Percentiles rank a stretch among this genome's conserved stretches.
Evolutionary conservation across 2,113 vertebrate species (phyloP).

Genomic region (Odontophorus gujanensis): DNA sequence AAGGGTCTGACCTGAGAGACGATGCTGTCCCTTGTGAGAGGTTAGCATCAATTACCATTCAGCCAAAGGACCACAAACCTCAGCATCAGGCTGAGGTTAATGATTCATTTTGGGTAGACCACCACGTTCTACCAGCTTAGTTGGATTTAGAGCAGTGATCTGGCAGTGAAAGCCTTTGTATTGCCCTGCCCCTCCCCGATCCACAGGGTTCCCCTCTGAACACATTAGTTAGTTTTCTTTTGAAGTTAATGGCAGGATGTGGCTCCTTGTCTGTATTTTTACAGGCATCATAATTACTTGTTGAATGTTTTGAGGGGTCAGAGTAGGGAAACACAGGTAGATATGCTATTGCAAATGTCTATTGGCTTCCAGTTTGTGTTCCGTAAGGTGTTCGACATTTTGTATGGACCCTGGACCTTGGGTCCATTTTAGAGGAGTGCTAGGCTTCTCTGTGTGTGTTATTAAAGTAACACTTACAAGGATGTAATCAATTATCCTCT

Average conservation of each 20-base stretch:
- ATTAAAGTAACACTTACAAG: not conserved
- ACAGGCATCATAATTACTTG: conserved; percentile 49
- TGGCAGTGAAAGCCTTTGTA: not conserved
- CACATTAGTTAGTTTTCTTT: conserved; percentile 60
- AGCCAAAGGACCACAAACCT: not conserved
- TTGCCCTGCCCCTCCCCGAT: not conserved
- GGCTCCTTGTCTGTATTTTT: conserved; percentile 57
- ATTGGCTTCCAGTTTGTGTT: not conserved
- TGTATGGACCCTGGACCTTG: not conserved
- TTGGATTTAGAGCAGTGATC: not conserved
- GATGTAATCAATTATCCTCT: not conserved
- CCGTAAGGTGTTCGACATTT: not conserved
- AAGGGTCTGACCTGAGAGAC: not conserved
- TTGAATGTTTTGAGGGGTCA: conserved; percentile 60
- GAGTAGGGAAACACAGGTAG: conserved; percentile 37
- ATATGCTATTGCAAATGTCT: conserved; percentile 23
- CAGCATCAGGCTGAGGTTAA: not conserved
- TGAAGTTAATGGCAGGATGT: conserved; percentile 71
- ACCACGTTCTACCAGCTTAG: not conserved
- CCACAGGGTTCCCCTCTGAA: not conserved
- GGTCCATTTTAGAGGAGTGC: not conserved
- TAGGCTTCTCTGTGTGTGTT: not conserved
- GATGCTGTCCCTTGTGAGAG: not conserved
- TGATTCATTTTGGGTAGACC: not conserved
- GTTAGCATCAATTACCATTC: not conserved